Evolutionary conservation across 2,888 invertebrate genomes (phyloP), one percentile per base, ranked within the genome.

Genomic region (Ferdinandea cuprea): DNA sequence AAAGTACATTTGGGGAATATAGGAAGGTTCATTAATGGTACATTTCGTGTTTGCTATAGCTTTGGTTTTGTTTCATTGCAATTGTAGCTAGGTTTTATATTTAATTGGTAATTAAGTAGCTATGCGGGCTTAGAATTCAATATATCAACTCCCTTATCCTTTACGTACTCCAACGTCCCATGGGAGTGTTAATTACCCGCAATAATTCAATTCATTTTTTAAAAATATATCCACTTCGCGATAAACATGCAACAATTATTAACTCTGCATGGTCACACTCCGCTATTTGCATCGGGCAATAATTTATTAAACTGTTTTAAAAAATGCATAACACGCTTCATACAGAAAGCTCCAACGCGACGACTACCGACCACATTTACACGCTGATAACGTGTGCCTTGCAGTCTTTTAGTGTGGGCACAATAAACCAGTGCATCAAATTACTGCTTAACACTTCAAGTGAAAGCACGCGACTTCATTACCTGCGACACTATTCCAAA

Each of bases 381-480:
- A 76, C 74, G 59, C 58, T 37, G 69, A 40, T 71, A 76, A 71
- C 37, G 37, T 52, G 30, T 54, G 46, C 40, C 35, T 44, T 6
- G 35, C 37, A 40, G 17, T 11, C 30, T 19, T 50, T 25, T 46
- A 46, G 11, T 37, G 46, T 63, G 58, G 17, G 69, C 58, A 80
- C 63, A 71, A 77, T 77, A 56, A 69, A 81, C 56, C 40, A 32
- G 58, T 44, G 71, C 28, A 66, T 76, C 54, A 71, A 65, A 81
- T 77, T 71, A 81, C 59, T 48, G 35, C 54, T 71, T 63, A 77
- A 58, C 71, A 66, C 58, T 48, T 17, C 50, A 77, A 63, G 69
- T 61, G 48, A 52, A 28, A 77, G 42, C 77, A 81, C 77, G 71
- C 76, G 81, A 81, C 76, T 74, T 81, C 76, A 76, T 81, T 81